Evolutionary conservation across 2,797 vertebrate genomes (phyloP).

Genomic region (Oreochromis grahami): DNA sequence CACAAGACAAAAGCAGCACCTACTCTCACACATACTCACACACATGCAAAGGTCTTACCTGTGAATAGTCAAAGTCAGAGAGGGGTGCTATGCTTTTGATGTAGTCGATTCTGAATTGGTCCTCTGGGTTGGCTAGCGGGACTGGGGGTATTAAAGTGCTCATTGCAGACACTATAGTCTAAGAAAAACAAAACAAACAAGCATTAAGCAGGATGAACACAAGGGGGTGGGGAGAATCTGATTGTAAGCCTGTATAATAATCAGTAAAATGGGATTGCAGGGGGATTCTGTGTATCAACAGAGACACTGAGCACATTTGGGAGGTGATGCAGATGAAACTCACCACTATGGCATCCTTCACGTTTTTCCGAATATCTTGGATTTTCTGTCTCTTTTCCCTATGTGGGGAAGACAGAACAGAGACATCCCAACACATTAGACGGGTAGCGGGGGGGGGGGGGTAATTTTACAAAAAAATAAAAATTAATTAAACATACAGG

Average conservation of each 20-base stretch:
- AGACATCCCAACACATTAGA: neutral
- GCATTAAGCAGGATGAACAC: constrained; percentile 60
- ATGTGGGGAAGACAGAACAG: constrained; percentile 65
- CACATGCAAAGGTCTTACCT: constrained; percentile 79
- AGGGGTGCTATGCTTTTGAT: constrained; percentile 98
- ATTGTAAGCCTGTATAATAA: constrained; percentile 64
- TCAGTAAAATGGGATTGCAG: constrained; percentile 68
- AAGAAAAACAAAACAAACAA: constrained; percentile 15
- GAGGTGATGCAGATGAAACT: constrained; percentile 63
- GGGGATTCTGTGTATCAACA: constrained; percentile 5
- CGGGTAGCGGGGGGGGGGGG: too few species aligned
- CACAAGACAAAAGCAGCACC: neutral
- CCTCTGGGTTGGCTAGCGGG: constrained; percentile 93
- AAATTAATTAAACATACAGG: neutral
- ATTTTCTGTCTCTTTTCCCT: constrained; percentile 99
- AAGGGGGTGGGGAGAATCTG: neutral
- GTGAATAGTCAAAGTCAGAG: constrained; percentile 96
- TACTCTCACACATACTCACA: neutral
- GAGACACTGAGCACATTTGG: constrained; percentile 4
- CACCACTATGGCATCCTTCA: constrained; percentile 99
- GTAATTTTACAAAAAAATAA: too few species aligned
- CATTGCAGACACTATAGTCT: constrained; percentile 99
- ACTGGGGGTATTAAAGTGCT: constrained; percentile 99
- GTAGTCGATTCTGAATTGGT: constrained; percentile 98
- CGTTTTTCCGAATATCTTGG: constrained; percentile 99